A percentile compares a stretch with the other conserved stretches of the same genome.
Evolutionary conservation across 2,888 invertebrate genomes (phyloP).

Genomic region (Peribatodes rhomboidaria): DNA sequence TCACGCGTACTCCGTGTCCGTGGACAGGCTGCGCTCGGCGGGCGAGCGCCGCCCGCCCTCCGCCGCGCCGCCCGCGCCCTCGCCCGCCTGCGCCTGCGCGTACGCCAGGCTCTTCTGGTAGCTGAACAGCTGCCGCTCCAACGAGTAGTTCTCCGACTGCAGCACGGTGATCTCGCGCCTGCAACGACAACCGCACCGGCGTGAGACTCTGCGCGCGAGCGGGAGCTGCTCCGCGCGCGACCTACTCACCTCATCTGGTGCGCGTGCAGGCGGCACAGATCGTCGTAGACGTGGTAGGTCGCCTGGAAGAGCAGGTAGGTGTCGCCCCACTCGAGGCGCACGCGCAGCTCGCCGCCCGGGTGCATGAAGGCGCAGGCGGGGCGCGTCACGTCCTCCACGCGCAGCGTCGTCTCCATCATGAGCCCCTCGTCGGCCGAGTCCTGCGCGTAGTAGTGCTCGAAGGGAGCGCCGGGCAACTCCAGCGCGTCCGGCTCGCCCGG

Average conservation of each 20-base stretch:
- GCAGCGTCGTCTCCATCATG: conserved; percentile 92
- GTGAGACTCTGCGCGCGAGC: background rate
- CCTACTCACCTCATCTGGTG: conserved; percentile 92
- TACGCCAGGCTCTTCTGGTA: conserved; percentile 93
- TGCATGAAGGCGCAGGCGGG: conserved; percentile 90
- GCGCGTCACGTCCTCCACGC: conserved; percentile 90
- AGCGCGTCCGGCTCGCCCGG: conserved; percentile 89
- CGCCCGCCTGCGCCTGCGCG: conserved; percentile 88
- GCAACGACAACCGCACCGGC: conserved; percentile 54
- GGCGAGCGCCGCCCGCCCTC: conserved; percentile 79
- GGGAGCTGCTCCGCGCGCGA: background rate
- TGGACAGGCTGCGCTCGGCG: conserved; percentile 88
- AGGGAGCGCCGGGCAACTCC: conserved; percentile 90
- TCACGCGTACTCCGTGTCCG: conserved; percentile 92
- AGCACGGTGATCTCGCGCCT: conserved; percentile 92
- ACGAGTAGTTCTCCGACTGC: conserved; percentile 93
- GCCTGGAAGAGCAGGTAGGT: conserved; percentile 93
- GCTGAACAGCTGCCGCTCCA: conserved; percentile 93
- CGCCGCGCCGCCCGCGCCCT: conserved; percentile 72
- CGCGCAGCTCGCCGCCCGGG: conserved; percentile 90
- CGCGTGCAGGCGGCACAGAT: conserved; percentile 92
- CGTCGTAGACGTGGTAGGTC: conserved; percentile 94
- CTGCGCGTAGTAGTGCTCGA: conserved; percentile 93
- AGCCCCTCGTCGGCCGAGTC: conserved; percentile 92
- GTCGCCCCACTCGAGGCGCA: conserved; percentile 94